phyloP scores from a whole-genome alignment of 1,140 invertebrate genomes.

The Procambarus virginalis region DNA sequence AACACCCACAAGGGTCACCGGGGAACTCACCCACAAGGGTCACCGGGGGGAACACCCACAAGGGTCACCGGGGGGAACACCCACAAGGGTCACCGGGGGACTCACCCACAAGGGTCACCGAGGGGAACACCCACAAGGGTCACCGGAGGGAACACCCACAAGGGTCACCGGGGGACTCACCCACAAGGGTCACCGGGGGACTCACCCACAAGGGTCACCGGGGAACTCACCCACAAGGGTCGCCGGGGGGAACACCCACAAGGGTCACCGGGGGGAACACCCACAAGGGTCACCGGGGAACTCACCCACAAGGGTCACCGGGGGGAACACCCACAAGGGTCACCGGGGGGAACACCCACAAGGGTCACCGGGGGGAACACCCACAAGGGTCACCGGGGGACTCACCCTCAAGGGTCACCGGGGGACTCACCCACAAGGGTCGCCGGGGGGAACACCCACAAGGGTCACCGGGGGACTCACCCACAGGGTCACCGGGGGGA shows the following conservation, averaged over 20 bases:
- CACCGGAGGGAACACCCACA: neutral
- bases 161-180: neutral
- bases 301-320: neutral
- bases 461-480: neutral
- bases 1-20: neutral
- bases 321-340: no score
- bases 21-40: neutral
- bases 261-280: no score
- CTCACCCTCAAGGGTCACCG: neutral
- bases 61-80: neutral
- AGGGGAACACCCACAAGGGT: neutral
- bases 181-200: neutral
- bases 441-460: neutral
- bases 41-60: neutral
- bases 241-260: slow-evolving; percentile 19
- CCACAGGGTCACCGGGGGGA: neutral
- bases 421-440: neutral
- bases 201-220: neutral
- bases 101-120: neutral
- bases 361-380: neutral
- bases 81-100: neutral
- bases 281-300: neutral
- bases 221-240: slow-evolving; percentile 43
- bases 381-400: neutral
- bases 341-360: no score